Base-by-base conservation (phyloP, 2,888 invertebrate genomes). In the Falcaria lacertinaria region DNA sequence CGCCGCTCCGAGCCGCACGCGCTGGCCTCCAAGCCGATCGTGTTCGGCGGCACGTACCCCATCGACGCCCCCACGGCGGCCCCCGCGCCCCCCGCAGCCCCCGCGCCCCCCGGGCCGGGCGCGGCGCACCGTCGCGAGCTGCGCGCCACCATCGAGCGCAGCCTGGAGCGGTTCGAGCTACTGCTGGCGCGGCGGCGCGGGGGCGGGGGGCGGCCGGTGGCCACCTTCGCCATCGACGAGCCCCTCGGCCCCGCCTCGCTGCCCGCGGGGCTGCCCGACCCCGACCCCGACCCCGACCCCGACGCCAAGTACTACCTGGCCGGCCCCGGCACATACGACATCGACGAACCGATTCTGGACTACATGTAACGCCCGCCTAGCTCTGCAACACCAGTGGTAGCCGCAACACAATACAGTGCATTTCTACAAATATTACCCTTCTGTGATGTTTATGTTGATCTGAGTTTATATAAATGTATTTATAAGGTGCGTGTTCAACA, bases 31-130 rank as follows among this genome's bases (percentile, higher is more conserved):
- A 92, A 92, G 67, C 94, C 94, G 48, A 90, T 96, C 37, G 91
- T 96, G 48, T 96, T 95, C 75, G 95, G 95, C 60, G 96, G 96
- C 41, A 97, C 96, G 2, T 97, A 92, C 89, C 96, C 96, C 3
- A 96, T 97, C 54, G 96, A 96, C 74, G 91, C 91, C 65, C 96
- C 96, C 19, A 74, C 78, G 25, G 60, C 73, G 14, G 73, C 71
- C 16, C 60, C 59, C 42, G 64, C 55, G 8, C 39, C 41, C 35
- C 19, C 32, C 42, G 41, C 40, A 45, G 52, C 37, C 45, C 35
- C 38, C 34, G 25, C 39, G 14, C 38, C 51, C 35, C 28, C 51
- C 32, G 22, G 45, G 22, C 35, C 17, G 43, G 52, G 39, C 43
- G 48, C 50, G 44, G 56, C 60, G 49, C 67, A 67, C 48, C 60